These are phyloP conservation scores for Hipposideros armiger DNA, from an alignment of 2,113 vertebrate species.

Conservation along the genomic window DNA sequence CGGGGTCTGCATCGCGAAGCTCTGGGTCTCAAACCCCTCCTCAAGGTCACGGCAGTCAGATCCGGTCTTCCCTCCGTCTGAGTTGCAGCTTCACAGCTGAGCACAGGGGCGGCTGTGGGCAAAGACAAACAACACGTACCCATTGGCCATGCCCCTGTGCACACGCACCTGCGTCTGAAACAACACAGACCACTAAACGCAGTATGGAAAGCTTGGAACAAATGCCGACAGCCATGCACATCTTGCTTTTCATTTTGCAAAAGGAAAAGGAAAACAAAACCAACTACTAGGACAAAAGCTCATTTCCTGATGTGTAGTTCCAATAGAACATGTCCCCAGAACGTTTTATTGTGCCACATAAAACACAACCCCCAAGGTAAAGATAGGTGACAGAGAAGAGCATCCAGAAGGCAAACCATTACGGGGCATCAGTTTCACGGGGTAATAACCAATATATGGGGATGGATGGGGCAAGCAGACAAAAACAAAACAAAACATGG, in stretches of 20 bases:
- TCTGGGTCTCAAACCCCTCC: slow-evolving; percentile 74
- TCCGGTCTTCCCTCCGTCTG: slow-evolving; percentile 86
- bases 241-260: slow-evolving; percentile 37
- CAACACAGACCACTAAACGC: neutral
- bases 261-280: neutral
- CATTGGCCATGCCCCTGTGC: neutral
- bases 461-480: neutral
- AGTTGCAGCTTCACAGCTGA: slow-evolving; percentile 87
- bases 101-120: slow-evolving; percentile 75
- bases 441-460: neutral
- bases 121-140: slow-evolving; percentile 53
- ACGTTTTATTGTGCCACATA: neutral
- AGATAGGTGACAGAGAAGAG: neutral
- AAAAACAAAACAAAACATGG: neutral
- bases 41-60: slow-evolving; percentile 82
- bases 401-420: neutral
- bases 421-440: neutral
- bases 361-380: neutral
- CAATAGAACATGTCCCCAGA: neutral
- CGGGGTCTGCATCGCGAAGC: slow-evolving; percentile 84
- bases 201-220: neutral
- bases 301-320: neutral
- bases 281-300: neutral
- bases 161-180: neutral
- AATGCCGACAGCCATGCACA: neutral